phyloP scores from a whole-genome alignment of 2,888 invertebrate genomes.

The Mesopsocus fuscifrons region DNA sequence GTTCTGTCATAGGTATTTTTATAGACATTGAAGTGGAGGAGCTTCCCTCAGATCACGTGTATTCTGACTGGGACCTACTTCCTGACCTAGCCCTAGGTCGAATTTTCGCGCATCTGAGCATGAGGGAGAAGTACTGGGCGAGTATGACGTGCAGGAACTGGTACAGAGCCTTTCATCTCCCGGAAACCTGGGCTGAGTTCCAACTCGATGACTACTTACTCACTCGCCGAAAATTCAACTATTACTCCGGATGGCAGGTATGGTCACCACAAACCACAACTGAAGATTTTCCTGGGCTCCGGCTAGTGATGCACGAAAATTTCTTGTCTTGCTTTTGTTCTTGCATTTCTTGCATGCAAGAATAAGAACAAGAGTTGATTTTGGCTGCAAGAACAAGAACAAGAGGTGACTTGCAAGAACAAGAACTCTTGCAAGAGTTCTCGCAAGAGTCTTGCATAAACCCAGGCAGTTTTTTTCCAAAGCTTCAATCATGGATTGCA shows the following conservation, averaged over 20 bases:
- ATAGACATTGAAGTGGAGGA: constrained; percentile 2
- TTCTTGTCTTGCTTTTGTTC: too few relatives aligned
- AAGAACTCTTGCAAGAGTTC: too few relatives aligned
- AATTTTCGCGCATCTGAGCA: constrained; percentile 45
- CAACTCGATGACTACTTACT: constrained; percentile 49
- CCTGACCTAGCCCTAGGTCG: constrained; percentile 55
- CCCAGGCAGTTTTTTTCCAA: too few relatives aligned
- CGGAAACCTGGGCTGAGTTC: constrained; percentile 57
- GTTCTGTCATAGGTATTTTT: not conserved
- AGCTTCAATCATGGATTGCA: too few relatives aligned
- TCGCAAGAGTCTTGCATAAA: too few relatives aligned
- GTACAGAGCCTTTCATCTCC: constrained; percentile 50
- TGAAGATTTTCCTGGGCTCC: too few relatives aligned
- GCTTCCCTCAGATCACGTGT: constrained; percentile 21
- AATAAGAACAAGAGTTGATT: too few relatives aligned
- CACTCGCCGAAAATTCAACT: constrained; percentile 55
- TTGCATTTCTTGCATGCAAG: too few relatives aligned
- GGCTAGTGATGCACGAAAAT: too few relatives aligned
- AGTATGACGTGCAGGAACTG: constrained; percentile 47
- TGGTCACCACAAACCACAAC: too few relatives aligned
- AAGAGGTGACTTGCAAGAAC: too few relatives aligned
- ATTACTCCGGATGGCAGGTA: constrained; percentile 63
- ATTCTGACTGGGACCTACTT: constrained; percentile 42
- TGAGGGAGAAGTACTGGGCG: constrained; percentile 51
- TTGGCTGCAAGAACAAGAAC: too few relatives aligned